Evolutionary conservation across 2,113 vertebrate species (phyloP), one percentile per base, ranked within the genome.

Genomic region (Solenodon paradoxus): DNA sequence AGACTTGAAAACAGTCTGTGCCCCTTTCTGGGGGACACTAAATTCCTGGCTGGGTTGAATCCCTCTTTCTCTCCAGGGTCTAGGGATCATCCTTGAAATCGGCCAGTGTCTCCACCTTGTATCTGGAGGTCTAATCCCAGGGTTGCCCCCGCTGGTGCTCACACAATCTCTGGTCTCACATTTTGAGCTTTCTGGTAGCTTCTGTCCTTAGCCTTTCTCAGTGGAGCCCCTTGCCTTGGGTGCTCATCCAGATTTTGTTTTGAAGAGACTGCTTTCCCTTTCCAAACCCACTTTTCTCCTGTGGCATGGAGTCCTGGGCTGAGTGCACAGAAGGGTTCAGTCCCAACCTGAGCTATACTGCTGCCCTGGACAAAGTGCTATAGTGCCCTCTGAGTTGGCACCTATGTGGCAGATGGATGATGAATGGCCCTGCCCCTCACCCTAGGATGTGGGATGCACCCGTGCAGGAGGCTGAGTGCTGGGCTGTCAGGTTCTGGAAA

Each of bases 371-470:
- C 26, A 72, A 93, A 74, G 38, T 16, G 32, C 53, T 22, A 57
- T 26, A 32, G 24, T 8, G 3, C 11, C n/a, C 35, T 63, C 20
- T 17, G 35, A 35, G 64, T 32, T 26, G 57, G 19, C 32, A 74
- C 35, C 22, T 9, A 5, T 15, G 45, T 0, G 5, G 74, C 13
- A 5, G 12, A 57, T 5, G 38, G 26, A 61, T 0, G 2, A 47
- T 6, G 49, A 16, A 20, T 10, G 61, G 5, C 51, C 15, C 17
- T 35, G 42, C 51, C 16, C 2, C 8, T 47, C 4, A 40, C 28
- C 5, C 22, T 28, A 24, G 49, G 61, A 77, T 4, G 7, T 57
- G 51, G 13, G 20, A 42, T n/a, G 35, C 20, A 42, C 15, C 26
- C 40, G 12, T 30, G 53, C 10, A 85, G 40, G 19, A 63, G n/a